phyloP scores from a whole-genome alignment of 1,140 invertebrate genomes.

The Micrasema minimum region DNA sequence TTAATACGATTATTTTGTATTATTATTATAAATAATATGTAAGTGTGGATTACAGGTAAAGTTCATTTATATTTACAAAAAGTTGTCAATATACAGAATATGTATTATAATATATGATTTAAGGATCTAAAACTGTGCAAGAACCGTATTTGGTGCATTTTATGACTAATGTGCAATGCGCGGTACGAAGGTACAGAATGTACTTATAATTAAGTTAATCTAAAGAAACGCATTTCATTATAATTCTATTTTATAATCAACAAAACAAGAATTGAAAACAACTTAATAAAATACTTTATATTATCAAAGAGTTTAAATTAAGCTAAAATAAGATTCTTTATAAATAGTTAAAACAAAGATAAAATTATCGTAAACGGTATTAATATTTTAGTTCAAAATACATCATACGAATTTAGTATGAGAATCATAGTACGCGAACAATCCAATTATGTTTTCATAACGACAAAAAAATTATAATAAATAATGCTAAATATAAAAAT shows the following conservation, averaged over 20 bases:
- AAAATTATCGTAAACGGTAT: slow-evolving; percentile 8
- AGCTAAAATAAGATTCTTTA: slow-evolving; percentile 1
- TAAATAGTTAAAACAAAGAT: slow-evolving; percentile 27
- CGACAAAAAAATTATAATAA: too few species aligned
- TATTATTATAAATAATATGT: too few species aligned
- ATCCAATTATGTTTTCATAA: too few species aligned
- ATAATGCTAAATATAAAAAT: too few species aligned
- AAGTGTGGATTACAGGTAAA: too few species aligned
- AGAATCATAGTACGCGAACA: too few species aligned
- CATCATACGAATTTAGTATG: too few species aligned
- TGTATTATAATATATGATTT: too few species aligned
- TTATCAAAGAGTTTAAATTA: slow-evolving; percentile 28
- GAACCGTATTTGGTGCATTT: slow-evolving; percentile 27
- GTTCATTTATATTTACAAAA: too few species aligned
- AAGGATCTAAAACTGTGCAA: neutral
- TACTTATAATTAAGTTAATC: slow-evolving; percentile 1
- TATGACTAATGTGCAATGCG: slow-evolving; percentile 25
- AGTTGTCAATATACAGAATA: too few species aligned
- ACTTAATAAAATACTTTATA: slow-evolving; percentile 35
- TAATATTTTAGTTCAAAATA: slow-evolving; percentile 2
- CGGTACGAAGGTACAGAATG: slow-evolving; percentile 1
- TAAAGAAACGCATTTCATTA: slow-evolving; percentile 3
- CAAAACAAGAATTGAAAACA: slow-evolving; percentile 29
- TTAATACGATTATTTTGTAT: too few species aligned
- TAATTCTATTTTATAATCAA: slow-evolving; percentile 17